Evolutionary conservation across 2,888 invertebrate species (phyloP), one percentile per base, ranked within the genome.

Genomic region (Gymnosoma rotundatum): DNA sequence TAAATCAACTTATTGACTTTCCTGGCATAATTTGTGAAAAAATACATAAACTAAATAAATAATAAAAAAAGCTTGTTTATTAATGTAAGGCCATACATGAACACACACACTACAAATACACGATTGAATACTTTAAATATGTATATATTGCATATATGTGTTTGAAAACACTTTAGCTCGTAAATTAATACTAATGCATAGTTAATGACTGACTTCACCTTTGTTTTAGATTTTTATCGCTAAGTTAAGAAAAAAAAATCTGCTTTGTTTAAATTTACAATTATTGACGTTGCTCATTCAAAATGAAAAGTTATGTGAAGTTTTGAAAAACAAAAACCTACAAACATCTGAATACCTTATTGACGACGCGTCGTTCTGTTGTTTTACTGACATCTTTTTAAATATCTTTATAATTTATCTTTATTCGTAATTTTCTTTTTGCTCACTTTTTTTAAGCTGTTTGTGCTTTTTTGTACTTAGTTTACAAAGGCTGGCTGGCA

Each of bases 181-280:
- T 42, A 12, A 42, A 12, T 12, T 42, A 12, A 42, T 1, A 42
- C 42, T 42, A 12, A 42, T 12, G 12, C 7, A 12, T 75, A 75
- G 61, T 75, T 67, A 80, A 72, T 78, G 72, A 78, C 72, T 78
- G 72, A 78, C 72, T 72, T 72, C 78, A 72, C 70, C 78, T 78
- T 78, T 72, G 78, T 72, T 72, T 67, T 60, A 52, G 72, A 72
- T 72, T 72, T 58, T 36, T 64, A 72, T 78, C 60, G 50, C 36
- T 54, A 50, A 69, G 42, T 16, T 56, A 42, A 69, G 42, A 25
- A 18, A 54, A 42, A 16, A 63, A 63, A 67, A 69, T 18, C 42
- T 45, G 42, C 14, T 69, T 69, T 45, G 42, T 56, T 69, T 42
- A 56, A 69, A 42, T 42, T 16, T 48, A 16, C 45, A 16, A 14